Percentiles rank a stretch among this genome's conserved stretches.
Conservation (phyloP, 2,888 invertebrate genomes). For the Drosophila borborema region DNA sequence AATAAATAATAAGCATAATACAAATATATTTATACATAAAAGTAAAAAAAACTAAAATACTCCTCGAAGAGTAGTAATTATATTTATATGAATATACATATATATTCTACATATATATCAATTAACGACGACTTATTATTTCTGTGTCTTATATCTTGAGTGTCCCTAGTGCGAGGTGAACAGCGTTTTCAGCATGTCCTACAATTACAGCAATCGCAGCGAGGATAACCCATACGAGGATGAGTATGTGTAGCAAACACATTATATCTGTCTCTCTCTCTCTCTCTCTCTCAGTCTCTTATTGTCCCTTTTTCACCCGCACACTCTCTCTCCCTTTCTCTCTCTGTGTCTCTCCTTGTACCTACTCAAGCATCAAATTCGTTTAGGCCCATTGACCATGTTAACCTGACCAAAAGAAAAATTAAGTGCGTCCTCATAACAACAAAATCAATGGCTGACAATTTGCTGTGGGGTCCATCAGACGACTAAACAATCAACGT, state of each 20-base stretch:
- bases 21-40: neutral
- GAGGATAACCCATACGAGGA: conserved; percentile 68
- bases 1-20: conserved; percentile 40
- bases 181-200: conserved; percentile 56
- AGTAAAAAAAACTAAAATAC: conserved; percentile 1
- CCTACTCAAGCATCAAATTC: conserved; percentile 53
- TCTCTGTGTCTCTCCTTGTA: neutral
- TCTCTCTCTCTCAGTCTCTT: neutral
- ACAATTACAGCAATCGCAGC: conserved; percentile 65
- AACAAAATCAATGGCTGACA: conserved; percentile 30
- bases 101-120: conserved; percentile 1
- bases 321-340: neutral
- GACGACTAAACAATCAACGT: conserved; percentile 14
- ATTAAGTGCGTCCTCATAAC: conserved; percentile 18
- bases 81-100: neutral
- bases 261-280: neutral
- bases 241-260: conserved; percentile 60
- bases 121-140: neutral
- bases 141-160: conserved; percentile 26
- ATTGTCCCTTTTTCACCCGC: neutral
- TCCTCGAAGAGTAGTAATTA: neutral
- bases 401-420: conserved; percentile 31
- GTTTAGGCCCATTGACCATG: conserved; percentile 44
- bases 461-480: conserved; percentile 4
- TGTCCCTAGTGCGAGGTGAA: conserved; percentile 36